Conservation (phyloP, 2,888 invertebrate genomes). For the Chrysolina americana region DNA sequence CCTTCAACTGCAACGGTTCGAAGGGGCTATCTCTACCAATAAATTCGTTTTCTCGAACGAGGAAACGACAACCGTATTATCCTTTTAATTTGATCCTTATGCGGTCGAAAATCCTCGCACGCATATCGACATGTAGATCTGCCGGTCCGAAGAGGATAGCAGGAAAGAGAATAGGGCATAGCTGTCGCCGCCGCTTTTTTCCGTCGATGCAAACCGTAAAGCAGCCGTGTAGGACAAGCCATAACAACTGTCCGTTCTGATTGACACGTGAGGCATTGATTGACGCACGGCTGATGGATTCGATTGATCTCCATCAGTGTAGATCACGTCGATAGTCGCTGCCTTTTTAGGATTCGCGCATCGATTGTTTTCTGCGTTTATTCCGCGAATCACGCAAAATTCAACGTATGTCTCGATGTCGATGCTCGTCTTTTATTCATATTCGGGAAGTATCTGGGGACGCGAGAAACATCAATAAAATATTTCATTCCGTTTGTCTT, state of each 20-base stretch:
- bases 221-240: slow-evolving; percentile 66
- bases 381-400: slow-evolving; percentile 45
- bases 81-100: slow-evolving; percentile 51
- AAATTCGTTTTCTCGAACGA: slow-evolving; percentile 10
- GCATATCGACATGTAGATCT: slow-evolving; percentile 55
- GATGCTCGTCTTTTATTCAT: slow-evolving; percentile 41
- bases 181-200: slow-evolving; percentile 31
- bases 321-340: slow-evolving; percentile 66
- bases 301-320: slow-evolving; percentile 70
- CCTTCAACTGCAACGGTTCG: neutral
- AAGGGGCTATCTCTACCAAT: neutral
- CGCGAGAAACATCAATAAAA: slow-evolving; percentile 29
- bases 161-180: slow-evolving; percentile 42
- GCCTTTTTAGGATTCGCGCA: slow-evolving; percentile 60
- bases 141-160: slow-evolving; percentile 18
- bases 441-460: slow-evolving; percentile 16
- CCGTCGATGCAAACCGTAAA: slow-evolving; percentile 60
- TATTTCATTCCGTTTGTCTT: slow-evolving; percentile 15
- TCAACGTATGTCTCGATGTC: slow-evolving; percentile 31
- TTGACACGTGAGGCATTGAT: slow-evolving; percentile 70
- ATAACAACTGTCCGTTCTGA: slow-evolving; percentile 60
- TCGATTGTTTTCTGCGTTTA: slow-evolving; percentile 57
- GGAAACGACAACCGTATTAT: slow-evolving; percentile 17
- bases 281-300: slow-evolving; percentile 68
- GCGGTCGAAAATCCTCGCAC: slow-evolving; percentile 45